Evolutionary conservation across 2,797 vertebrate genomes (phyloP).

Genomic region (Periparus ater): DNA sequence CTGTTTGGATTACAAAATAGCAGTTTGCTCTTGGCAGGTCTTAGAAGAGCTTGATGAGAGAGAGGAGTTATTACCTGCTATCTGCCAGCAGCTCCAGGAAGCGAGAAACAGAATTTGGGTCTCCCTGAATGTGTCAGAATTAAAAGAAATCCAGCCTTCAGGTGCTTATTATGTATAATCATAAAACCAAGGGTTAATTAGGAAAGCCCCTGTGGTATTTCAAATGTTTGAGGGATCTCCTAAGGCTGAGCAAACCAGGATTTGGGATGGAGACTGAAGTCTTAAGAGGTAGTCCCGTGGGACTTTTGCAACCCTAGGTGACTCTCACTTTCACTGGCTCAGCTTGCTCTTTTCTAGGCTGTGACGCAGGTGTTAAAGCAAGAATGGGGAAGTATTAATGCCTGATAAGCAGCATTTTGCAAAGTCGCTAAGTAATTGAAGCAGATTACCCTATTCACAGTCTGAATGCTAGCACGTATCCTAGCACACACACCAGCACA

Average conservation of each 20-base stretch:
- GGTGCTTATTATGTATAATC: conserved; percentile 4
- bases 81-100: not conserved
- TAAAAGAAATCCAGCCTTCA: conserved; percentile 17
- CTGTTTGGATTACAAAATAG: not conserved
- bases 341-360: not conserved
- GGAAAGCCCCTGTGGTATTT: conserved; percentile 32
- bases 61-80: not conserved
- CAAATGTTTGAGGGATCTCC: not conserved
- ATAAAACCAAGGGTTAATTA: conserved; percentile 37
- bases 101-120: conserved; percentile 2
- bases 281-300: not conserved
- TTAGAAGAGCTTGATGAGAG: not conserved
- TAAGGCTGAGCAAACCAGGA: not conserved
- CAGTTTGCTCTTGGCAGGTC: not conserved
- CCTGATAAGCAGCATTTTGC: conserved; percentile 10
- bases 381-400: conserved; percentile 56
- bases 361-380: not conserved
- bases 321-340: not conserved
- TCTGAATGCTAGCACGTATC: not conserved
- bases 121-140: conserved; percentile 10
- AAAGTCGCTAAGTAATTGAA: conserved; percentile 7
- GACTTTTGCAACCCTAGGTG: not conserved
- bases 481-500: not conserved
- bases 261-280: not conserved
- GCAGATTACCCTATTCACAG: not conserved